phyloP scores from a whole-genome alignment of 2,888 invertebrate genomes.

The Trissolcus japonicus region DNA sequence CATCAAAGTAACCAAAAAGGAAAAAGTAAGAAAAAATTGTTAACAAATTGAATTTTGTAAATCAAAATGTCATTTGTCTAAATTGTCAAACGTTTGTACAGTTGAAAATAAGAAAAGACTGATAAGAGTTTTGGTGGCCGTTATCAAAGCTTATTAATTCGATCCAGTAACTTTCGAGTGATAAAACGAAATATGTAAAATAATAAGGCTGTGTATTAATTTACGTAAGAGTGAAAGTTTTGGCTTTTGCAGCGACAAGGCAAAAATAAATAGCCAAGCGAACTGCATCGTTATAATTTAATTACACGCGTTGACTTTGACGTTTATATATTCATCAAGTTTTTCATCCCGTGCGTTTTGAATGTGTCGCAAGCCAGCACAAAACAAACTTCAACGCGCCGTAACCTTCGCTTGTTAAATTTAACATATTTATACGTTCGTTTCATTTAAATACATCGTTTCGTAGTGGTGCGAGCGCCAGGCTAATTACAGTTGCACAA shows the following conservation, averaged over 20 bases:
- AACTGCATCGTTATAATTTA: conserved; percentile 52
- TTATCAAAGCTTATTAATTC: conserved; percentile 42
- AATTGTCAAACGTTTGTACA: background rate
- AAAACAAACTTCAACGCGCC: conserved; percentile 28
- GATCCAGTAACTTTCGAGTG: conserved; percentile 40
- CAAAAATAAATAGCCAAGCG: conserved; percentile 35
- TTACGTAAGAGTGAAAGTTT: conserved; percentile 57
- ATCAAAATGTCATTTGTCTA: background rate
- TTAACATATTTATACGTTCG: conserved; percentile 25
- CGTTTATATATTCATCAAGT: conserved; percentile 29
- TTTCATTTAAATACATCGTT: conserved; percentile 26
- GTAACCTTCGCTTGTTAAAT: conserved; percentile 42
- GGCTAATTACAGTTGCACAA: conserved; percentile 31
- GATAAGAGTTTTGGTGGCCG: conserved; percentile 10
- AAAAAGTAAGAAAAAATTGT: background rate
- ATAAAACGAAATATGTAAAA: conserved; percentile 48
- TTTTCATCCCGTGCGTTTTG: conserved; percentile 16
- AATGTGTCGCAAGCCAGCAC: conserved; percentile 16
- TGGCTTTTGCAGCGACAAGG: conserved; percentile 14
- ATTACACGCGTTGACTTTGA: conserved; percentile 34
- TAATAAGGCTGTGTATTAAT: conserved; percentile 43
- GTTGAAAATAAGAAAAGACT: background rate
- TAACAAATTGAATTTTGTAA: background rate
- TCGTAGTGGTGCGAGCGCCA: conserved; percentile 5
- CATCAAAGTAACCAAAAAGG: background rate